Evolutionary conservation across 1,140 invertebrate genomes (phyloP).

Genomic region (Phortica variegata): DNA sequence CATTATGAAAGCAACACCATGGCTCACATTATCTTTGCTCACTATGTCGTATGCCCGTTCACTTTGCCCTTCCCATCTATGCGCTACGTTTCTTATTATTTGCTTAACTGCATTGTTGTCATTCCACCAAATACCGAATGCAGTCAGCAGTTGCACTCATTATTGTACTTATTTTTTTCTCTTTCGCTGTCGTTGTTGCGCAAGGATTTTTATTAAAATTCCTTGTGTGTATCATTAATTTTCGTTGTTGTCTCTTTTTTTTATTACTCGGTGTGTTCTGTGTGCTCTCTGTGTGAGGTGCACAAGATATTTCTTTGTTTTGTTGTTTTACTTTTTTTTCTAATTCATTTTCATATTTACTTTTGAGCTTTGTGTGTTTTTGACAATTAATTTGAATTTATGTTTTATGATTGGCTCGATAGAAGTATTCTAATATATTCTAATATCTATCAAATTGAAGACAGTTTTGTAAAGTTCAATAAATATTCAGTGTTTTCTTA

Average conservation of each 20-base stretch:
- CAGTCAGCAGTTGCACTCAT: conserved; percentile 36
- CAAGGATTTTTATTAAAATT: conserved; percentile 55
- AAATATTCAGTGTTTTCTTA: no score
- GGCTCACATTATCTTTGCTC: no score
- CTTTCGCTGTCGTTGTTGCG: not conserved
- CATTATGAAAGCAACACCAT: conserved; percentile 45
- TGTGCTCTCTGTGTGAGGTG: no score
- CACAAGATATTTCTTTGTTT: no score
- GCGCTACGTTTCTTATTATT: conserved; percentile 22
- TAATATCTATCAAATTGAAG: not conserved
- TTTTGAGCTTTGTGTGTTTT: conserved; percentile 13
- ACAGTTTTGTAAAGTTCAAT: no score
- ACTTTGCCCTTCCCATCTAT: conserved; percentile 5
- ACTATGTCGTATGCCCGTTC: not conserved
- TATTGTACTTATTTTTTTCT: conserved; percentile 34
- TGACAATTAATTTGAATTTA: not conserved
- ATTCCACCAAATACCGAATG: no score
- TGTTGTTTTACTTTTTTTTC: conserved; percentile 7
- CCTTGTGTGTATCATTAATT: conserved; percentile 48
- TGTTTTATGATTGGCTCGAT: conserved; percentile 9
- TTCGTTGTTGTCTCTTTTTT: conserved; percentile 34
- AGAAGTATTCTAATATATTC: conserved; percentile 5
- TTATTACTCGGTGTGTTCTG: no score
- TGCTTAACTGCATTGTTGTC: conserved; percentile 12
- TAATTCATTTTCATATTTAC: conserved; percentile 7